phyloP scores from a whole-genome alignment of 1,140 invertebrate genomes.

The Cydia amplana region DNA sequence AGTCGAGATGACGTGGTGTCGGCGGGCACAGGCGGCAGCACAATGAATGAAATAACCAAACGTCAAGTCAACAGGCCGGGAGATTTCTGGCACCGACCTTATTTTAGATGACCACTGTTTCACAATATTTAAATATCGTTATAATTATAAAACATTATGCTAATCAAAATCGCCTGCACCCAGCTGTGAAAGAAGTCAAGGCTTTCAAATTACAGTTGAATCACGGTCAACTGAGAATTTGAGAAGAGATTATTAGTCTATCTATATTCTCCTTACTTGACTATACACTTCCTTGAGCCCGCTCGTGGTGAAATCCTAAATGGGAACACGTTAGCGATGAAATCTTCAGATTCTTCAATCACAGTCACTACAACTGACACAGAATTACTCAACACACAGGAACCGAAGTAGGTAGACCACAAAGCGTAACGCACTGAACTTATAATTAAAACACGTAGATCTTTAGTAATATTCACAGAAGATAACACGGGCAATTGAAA shows the following conservation, averaged over 20 bases:
- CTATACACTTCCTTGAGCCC: constrained; percentile 77
- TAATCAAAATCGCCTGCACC: constrained; percentile 15
- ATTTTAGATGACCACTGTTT: constrained; percentile 18
- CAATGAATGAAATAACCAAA: constrained; percentile 12
- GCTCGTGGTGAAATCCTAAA: constrained; percentile 77
- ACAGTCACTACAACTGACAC: constrained; percentile 74
- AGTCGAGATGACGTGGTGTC: constrained; percentile 14
- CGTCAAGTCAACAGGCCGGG: constrained; percentile 4
- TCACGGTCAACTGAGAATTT: constrained; percentile 18
- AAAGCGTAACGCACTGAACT: constrained; percentile 47
- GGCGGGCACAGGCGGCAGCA: background rate
- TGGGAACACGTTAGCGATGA: constrained; percentile 73
- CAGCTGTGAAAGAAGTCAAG: constrained; percentile 30
- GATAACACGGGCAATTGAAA: constrained; percentile 50
- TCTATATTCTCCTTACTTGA: constrained; percentile 61
- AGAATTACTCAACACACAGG: constrained; percentile 72
- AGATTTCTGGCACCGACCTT: background rate
- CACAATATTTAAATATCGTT: constrained; percentile 20
- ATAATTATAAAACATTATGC: constrained; percentile 17
- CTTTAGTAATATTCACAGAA: constrained; percentile 44
- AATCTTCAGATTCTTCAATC: constrained; percentile 72
- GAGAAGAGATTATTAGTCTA: background rate
- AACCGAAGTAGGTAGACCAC: constrained; percentile 57
- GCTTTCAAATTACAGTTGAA: constrained; percentile 25
- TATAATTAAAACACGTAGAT: constrained; percentile 41